phyloP scores from a whole-genome alignment of 2,888 invertebrate species.

The Plebejus argus region DNA sequence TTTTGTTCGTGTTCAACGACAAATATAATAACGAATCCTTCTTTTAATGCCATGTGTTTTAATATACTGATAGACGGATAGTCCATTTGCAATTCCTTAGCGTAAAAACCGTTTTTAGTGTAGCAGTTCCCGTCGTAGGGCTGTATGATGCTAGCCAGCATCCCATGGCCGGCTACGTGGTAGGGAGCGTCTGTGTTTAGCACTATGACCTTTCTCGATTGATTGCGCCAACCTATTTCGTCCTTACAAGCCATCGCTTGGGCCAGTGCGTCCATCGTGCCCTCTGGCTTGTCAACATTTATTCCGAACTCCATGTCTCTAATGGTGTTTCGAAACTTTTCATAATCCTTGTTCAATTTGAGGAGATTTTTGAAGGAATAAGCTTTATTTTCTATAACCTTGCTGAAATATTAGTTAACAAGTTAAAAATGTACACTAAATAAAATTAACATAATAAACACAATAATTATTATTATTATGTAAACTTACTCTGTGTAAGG shows the following conservation, averaged over 20 bases:
- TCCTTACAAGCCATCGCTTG: slow-evolving; percentile 84
- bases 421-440: not conserved
- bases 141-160: slow-evolving; percentile 81
- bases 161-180: slow-evolving; percentile 90
- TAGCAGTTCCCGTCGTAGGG: slow-evolving; percentile 88
- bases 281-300: slow-evolving; percentile 87
- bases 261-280: slow-evolving; percentile 93
- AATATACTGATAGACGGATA: slow-evolving; percentile 90
- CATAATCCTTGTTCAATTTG: slow-evolving; percentile 80
- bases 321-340: slow-evolving; percentile 64
- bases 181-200: slow-evolving; percentile 89
- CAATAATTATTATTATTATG: not conserved
- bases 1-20: slow-evolving; percentile 41
- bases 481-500: slow-evolving; percentile 56
- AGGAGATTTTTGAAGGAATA: slow-evolving; percentile 90
- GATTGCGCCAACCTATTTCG: slow-evolving; percentile 88
- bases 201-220: slow-evolving; percentile 88
- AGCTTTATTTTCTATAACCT: slow-evolving; percentile 43
- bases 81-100: slow-evolving; percentile 82
- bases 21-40: slow-evolving; percentile 56
- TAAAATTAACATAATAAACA: not conserved
- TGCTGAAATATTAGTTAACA: slow-evolving; percentile 44
- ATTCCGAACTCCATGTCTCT: slow-evolving; percentile 65
- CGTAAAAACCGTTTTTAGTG: slow-evolving; percentile 76
- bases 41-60: slow-evolving; percentile 64